A percentile compares a stretch with the other conserved stretches of the same genome.
Conservation (phyloP, 1,140 invertebrate species). For the Bombus affinis region DNA sequence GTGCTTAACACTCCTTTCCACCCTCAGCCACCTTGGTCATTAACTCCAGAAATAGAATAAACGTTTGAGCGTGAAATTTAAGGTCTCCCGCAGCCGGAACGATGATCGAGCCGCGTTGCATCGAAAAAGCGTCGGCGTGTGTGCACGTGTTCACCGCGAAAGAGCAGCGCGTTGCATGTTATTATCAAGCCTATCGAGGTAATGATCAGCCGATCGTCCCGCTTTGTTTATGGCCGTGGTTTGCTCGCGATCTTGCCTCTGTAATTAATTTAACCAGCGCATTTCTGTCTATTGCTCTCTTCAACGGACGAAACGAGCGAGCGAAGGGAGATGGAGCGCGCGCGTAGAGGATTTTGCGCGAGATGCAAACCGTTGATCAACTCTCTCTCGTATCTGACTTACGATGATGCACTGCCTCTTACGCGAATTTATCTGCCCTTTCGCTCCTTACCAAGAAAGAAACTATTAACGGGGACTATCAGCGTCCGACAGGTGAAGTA, state of each 20-base stretch:
- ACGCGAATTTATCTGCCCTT: conserved; percentile 52
- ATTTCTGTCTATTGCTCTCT: conserved; percentile 60
- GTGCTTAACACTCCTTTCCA: neutral
- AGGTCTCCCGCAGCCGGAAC: conserved; percentile 22
- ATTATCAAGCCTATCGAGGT: conserved; percentile 73
- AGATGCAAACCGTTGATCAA: conserved; percentile 68
- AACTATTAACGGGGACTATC: conserved; percentile 52
- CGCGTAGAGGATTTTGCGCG: neutral
- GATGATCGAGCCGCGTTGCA: conserved; percentile 14
- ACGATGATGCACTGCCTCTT: conserved; percentile 53
- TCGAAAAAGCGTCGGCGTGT: conserved; percentile 37
- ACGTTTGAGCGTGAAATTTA: conserved; percentile 37
- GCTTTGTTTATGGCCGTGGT: conserved; percentile 75
- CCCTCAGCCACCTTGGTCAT: neutral
- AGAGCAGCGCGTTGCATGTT: conserved; percentile 65
- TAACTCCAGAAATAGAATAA: conserved; percentile 33
- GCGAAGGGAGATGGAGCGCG: neutral
- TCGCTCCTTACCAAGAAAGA: conserved; percentile 47
- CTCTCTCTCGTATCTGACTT: conserved; percentile 35
- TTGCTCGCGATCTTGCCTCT: conserved; percentile 67
- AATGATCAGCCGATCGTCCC: conserved; percentile 74
- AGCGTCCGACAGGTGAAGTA: conserved; percentile 42
- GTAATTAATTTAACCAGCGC: conserved; percentile 76
- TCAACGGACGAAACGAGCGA: conserved; percentile 40
- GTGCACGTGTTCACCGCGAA: conserved; percentile 58